Evolutionary conservation across 2,113 vertebrate species (phyloP).

Genomic region (Cyprinodon tularosa): DNA sequence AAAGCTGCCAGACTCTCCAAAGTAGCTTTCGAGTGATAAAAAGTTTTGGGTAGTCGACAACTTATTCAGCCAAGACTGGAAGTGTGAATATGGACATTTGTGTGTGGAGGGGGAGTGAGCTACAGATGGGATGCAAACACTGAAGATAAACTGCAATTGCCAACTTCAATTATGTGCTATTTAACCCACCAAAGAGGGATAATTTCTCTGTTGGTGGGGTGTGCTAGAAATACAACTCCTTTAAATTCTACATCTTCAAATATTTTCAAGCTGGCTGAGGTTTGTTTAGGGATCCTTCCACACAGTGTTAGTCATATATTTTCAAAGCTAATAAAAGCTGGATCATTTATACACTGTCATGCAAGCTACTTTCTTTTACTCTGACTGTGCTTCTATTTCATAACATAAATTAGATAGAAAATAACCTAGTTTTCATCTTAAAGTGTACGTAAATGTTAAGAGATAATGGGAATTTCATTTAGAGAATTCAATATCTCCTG

Average conservation of each 20-base stretch:
- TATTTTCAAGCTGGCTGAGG: background rate
- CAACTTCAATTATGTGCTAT: slow-evolving; percentile 11
- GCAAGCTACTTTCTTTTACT: background rate
- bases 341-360: background rate
- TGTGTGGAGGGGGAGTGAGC: background rate
- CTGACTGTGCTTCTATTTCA: slow-evolving; percentile 2
- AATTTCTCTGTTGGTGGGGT: background rate
- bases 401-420: slow-evolving; percentile 5
- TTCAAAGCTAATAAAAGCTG: background rate
- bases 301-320: background rate
- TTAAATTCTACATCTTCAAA: background rate
- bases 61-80: slow-evolving; percentile 46
- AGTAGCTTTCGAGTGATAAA: slow-evolving; percentile 21
- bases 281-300: background rate
- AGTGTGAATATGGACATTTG: slow-evolving; percentile 25
- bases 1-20: slow-evolving; percentile 7
- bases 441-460: slow-evolving; percentile 11
- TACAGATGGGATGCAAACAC: slow-evolving; percentile 33
- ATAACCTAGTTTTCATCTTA: slow-evolving; percentile 10
- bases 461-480: slow-evolving; percentile 35
- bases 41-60: slow-evolving; percentile 30
- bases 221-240: background rate
- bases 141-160: slow-evolving; percentile 36
- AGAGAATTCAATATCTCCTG: slow-evolving; percentile 19
- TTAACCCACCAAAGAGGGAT: slow-evolving; percentile 29